Conservation (phyloP, 2,113 vertebrate genomes). For the Sprattus sprattus region DNA sequence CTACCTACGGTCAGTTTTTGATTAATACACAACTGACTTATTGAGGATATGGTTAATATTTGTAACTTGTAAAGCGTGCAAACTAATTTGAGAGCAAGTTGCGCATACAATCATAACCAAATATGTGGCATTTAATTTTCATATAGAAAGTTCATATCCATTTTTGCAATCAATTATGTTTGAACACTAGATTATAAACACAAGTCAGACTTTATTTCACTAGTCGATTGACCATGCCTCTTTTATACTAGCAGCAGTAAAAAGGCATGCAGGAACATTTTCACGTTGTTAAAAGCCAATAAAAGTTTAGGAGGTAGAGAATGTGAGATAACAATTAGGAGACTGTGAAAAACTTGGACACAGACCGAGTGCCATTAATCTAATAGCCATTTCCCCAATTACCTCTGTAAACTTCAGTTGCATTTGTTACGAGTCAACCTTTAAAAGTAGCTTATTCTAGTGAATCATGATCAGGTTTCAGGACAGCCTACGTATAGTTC, state of each 20-base stretch:
- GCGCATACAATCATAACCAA: too few relatives aligned
- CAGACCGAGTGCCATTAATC: constrained; percentile 34
- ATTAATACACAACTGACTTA: background rate
- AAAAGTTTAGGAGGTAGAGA: constrained; percentile 43
- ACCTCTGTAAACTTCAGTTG: background rate
- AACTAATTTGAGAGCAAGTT: background rate
- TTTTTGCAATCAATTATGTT: too few relatives aligned
- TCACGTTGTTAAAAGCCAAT: constrained; percentile 53
- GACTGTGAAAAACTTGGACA: constrained; percentile 43
- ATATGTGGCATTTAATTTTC: background rate
- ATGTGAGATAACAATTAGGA: constrained; percentile 55
- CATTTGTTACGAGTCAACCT: background rate
- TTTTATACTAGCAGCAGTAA: background rate
- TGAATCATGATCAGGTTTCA: background rate
- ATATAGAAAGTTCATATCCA: too few relatives aligned
- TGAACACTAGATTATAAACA: background rate
- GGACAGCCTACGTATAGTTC: background rate
- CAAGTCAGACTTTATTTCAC: background rate
- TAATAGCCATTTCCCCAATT: constrained; percentile 9
- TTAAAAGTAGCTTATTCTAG: background rate
- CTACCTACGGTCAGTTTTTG: background rate
- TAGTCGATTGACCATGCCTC: background rate
- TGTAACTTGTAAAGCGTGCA: background rate
- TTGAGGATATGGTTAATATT: background rate
- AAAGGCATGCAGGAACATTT: constrained; percentile 17